These are phyloP conservation scores for Tragelaphus imberbis DNA, from an alignment of 2,113 vertebrate species.

Conservation along the genomic window DNA sequence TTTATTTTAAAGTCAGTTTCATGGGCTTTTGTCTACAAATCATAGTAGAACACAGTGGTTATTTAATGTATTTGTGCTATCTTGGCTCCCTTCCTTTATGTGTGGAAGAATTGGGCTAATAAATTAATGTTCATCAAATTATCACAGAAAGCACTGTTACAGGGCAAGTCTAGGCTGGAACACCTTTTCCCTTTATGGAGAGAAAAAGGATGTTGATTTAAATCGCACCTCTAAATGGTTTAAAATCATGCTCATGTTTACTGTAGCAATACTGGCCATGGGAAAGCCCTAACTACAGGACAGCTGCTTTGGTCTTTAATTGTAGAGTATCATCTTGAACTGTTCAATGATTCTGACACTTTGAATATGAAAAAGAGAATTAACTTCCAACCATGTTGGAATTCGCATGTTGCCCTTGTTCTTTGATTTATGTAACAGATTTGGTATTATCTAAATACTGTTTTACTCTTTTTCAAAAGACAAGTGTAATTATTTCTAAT, in stretches of 20 bases:
- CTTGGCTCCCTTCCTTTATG: neutral
- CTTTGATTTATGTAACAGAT: neutral
- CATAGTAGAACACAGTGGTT: neutral
- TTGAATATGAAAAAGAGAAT: slow-evolving; percentile 11
- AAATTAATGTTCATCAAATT: neutral
- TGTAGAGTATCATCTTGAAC: neutral
- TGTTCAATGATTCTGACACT: neutral
- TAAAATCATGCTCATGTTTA: neutral
- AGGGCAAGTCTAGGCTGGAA: neutral
- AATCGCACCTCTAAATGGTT: neutral
- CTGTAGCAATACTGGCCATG: neutral
- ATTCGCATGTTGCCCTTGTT: neutral
- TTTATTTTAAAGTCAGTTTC: neutral
- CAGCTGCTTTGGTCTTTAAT: neutral
- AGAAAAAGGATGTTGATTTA: neutral
- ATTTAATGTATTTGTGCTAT: neutral
- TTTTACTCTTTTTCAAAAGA: slow-evolving; percentile 32
- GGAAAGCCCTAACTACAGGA: neutral
- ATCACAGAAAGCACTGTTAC: neutral
- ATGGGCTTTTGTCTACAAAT: neutral
- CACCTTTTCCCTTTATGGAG: neutral
- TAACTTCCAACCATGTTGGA: neutral
- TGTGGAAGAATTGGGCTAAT: neutral
- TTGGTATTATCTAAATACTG: neutral
- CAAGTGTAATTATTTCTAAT: neutral